Percentiles rank a stretch among this genome's conserved stretches.
These are phyloP conservation scores for Falco naumanni DNA, from an alignment of 2,797 vertebrate species.

Conservation along the genomic window DNA sequence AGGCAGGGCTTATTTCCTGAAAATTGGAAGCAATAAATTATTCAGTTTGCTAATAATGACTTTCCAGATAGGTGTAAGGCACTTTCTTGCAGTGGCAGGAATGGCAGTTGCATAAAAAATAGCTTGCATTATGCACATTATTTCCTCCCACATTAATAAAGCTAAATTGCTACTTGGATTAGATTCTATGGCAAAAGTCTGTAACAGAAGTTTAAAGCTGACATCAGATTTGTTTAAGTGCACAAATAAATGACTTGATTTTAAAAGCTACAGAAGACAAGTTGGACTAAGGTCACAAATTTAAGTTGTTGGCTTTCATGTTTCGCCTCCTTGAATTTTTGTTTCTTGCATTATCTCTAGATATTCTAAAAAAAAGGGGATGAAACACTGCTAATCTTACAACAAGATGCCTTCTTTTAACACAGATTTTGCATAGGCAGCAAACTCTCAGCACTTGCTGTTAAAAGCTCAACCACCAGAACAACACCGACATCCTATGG, in stretches of 20 bases:
- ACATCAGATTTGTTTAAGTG: neutral
- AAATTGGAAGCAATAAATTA: constrained; percentile 20
- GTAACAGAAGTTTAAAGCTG: neutral
- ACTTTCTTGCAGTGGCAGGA: neutral
- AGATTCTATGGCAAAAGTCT: neutral
- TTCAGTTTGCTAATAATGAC: constrained; percentile 15
- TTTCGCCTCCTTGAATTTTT: neutral
- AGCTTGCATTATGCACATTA: neutral
- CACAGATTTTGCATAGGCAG: neutral
- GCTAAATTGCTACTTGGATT: constrained; percentile 19
- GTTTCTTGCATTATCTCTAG: neutral
- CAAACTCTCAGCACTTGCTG: neutral
- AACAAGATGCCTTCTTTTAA: neutral
- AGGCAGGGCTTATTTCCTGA: neutral
- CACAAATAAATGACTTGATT: neutral
- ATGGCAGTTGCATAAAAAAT: constrained; percentile 35
- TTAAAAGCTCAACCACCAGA: constrained; percentile 44
- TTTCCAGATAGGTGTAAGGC: constrained; percentile 4
- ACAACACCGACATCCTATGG: neutral
- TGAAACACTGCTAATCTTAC: neutral
- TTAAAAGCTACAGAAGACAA: neutral
- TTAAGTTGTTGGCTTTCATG: neutral
- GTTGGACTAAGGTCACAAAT: neutral
- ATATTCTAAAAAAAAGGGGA: neutral
- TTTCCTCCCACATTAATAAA: constrained; percentile 45